Base-by-base conservation (phyloP, 2,888 invertebrate genomes). In the Platynereis dumerilii region DNA sequence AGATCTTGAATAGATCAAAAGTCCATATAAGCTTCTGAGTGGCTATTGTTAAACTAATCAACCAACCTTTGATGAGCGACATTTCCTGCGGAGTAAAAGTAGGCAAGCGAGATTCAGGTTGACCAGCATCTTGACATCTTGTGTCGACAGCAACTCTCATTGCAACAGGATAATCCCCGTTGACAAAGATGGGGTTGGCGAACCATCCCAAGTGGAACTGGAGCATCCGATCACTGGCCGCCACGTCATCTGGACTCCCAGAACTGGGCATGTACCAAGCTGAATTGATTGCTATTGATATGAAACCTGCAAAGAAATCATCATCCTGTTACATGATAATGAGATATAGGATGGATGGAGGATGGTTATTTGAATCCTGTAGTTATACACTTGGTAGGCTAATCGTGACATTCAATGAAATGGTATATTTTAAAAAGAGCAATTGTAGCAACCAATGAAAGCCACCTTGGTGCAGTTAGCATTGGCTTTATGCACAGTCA, bases 61-160 rank as follows among this genome's bases (percentile, higher is more conserved):
- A 34, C 34, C 48, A 20, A 20, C 48, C 48, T 48, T 48, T 48
- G n/a, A 48, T 48, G 48, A 48, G 22, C 3, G 48, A 5, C 48
- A 22, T 70, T 57, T 76, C 74, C 17, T 63, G 69, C 22, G 60
- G 48, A 12, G 73, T 77, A 62, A 76, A 74, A 22, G 55, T 52
- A 0, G 76, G 76, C 10, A 75, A 59, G 22, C 75, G 44, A 10
- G 74, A 73, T 3, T 54, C 28, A 3, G 28, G 52, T 17, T 66
- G 64, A 7, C 72, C 71, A 42, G 75, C 71, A 22, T 42, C 57
- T 12, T 26, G 12, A 26, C 73, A 73, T 54, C 68, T 63, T 2
- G 54, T 29, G 29, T 24, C 59, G 2, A 72, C 66, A 15, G 53
- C 12, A 22, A 65, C 58, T 44, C 66, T 70, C 72, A 72, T 72